phyloP scores from a whole-genome alignment of 2,113 vertebrate species.

The Rallus limicola region DNA sequence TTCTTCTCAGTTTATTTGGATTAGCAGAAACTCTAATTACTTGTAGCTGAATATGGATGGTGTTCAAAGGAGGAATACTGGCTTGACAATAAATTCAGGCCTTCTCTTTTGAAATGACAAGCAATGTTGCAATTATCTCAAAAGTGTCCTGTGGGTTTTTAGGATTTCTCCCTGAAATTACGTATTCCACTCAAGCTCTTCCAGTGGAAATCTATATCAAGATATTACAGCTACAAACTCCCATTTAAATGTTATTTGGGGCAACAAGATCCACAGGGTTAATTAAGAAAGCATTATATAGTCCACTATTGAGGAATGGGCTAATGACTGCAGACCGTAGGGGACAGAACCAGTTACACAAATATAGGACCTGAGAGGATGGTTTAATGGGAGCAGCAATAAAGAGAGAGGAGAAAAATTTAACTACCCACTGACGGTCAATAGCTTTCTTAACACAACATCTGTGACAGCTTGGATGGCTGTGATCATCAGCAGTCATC shows the following conservation, averaged over 20 bases:
- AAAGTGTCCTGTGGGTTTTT: neutral
- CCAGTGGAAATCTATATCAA: slow-evolving; percentile 29
- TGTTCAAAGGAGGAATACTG: neutral
- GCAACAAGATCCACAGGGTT: slow-evolving; percentile 53
- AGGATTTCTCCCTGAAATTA: slow-evolving; percentile 26
- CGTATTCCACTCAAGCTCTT: neutral
- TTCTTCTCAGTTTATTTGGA: neutral
- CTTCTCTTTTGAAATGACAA: slow-evolving; percentile 20
- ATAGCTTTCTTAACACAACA: slow-evolving; percentile 62
- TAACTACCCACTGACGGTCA: slow-evolving; percentile 56
- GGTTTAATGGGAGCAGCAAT: slow-evolving; percentile 64
- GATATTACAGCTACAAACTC: slow-evolving; percentile 19
- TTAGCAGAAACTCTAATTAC: neutral
- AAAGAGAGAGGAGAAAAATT: slow-evolving; percentile 59
- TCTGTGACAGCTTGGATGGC: slow-evolving; percentile 40
- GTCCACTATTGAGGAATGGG: neutral
- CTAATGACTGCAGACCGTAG: neutral
- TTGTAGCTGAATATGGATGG: neutral
- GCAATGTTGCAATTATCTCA: neutral
- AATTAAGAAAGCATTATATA: slow-evolving; percentile 62
- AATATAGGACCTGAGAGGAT: slow-evolving; percentile 64
- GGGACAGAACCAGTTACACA: slow-evolving; percentile 52
- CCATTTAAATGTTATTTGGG: slow-evolving; percentile 57
- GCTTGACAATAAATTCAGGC: neutral
- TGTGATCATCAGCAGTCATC: neutral